Conservation (phyloP, 2,797 vertebrate genomes). For the Pterois miles region DNA sequence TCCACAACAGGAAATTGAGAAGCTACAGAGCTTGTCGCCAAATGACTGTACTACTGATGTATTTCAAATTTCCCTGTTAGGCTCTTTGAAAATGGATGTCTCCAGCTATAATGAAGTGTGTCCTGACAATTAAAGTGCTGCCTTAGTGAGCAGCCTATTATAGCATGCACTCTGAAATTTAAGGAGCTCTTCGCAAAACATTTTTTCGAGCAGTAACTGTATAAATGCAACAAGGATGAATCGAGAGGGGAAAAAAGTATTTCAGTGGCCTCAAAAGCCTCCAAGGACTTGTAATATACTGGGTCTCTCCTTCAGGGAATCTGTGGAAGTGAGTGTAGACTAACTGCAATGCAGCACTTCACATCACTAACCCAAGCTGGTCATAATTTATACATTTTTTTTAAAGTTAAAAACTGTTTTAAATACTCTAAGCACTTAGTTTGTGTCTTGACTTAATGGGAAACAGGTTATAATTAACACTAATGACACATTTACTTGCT, state of each 20-base stretch:
- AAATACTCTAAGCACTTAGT: slow-evolving; percentile 44
- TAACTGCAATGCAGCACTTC: slow-evolving; percentile 56
- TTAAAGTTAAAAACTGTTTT: slow-evolving; percentile 22
- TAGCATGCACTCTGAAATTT: slow-evolving; percentile 50
- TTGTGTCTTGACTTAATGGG: slow-evolving; percentile 32
- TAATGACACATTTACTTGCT: slow-evolving; percentile 49
- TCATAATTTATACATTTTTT: slow-evolving; percentile 18
- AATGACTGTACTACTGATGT: slow-evolving; percentile 68
- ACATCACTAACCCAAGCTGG: slow-evolving; percentile 44
- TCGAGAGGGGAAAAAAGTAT: slow-evolving; percentile 33
- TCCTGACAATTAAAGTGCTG: slow-evolving; percentile 67
- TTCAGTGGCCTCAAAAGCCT: slow-evolving; percentile 39
- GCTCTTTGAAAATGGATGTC: slow-evolving; percentile 61
- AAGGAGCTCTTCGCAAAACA: slow-evolving; percentile 32
- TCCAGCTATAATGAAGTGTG: slow-evolving; percentile 63
- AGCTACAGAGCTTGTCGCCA: slow-evolving; percentile 49
- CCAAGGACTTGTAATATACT: slow-evolving; percentile 35
- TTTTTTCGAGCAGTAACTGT: slow-evolving; percentile 38
- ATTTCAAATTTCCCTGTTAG: slow-evolving; percentile 58
- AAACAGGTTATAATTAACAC: slow-evolving; percentile 61
- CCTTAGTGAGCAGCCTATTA: slow-evolving; percentile 45
- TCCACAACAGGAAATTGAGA: slow-evolving; percentile 66
- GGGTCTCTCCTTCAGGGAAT: slow-evolving; percentile 59
- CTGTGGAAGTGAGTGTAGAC: slow-evolving; percentile 54
- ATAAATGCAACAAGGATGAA: slow-evolving; percentile 57